phyloP scores from a whole-genome alignment of 2,113 vertebrate species.

The Connochaetes taurinus region DNA sequence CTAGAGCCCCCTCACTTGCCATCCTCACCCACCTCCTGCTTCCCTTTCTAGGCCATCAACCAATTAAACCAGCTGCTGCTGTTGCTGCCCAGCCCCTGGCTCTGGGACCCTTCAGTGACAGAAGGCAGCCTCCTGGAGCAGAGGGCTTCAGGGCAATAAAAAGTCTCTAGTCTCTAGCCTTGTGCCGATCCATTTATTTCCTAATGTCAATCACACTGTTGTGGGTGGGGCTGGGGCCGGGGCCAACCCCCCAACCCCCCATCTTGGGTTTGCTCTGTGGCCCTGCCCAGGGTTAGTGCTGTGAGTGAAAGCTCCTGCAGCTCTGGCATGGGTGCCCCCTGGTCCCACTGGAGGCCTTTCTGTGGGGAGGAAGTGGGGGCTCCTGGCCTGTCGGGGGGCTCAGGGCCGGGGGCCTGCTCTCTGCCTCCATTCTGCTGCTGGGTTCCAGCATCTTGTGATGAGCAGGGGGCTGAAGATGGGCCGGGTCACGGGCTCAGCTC shows the following conservation, averaged over 20 bases:
- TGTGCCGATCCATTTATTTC: background rate
- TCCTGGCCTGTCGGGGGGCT: background rate
- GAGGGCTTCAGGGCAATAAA: constrained; percentile 42
- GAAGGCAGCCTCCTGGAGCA: background rate
- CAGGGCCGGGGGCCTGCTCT: background rate
- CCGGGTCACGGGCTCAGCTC: background rate
- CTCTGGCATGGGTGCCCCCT: rapidly evolving
- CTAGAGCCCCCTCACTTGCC: background rate
- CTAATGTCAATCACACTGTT: rapidly evolving
- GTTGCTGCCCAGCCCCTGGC: background rate
- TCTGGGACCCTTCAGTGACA: background rate
- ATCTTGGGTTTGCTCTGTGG: rapidly evolving
- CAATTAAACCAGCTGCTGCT: constrained; percentile 62
- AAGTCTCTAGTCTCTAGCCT: background rate
- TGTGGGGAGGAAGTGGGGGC: background rate
- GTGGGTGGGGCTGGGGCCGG: rapidly evolving
- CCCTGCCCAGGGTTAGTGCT: rapidly evolving
- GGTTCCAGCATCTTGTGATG: background rate
- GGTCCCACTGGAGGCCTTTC: background rate
- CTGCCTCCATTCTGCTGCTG: rapidly evolving
- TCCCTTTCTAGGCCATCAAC: constrained; percentile 74
- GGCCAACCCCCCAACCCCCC: rapidly evolving
- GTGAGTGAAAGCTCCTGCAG: background rate
- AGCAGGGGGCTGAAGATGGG: too few relatives aligned
- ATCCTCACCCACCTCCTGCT: background rate